phyloP scores from a whole-genome alignment of 2,113 vertebrate species.

The Phyllopteryx taeniolatus region DNA sequence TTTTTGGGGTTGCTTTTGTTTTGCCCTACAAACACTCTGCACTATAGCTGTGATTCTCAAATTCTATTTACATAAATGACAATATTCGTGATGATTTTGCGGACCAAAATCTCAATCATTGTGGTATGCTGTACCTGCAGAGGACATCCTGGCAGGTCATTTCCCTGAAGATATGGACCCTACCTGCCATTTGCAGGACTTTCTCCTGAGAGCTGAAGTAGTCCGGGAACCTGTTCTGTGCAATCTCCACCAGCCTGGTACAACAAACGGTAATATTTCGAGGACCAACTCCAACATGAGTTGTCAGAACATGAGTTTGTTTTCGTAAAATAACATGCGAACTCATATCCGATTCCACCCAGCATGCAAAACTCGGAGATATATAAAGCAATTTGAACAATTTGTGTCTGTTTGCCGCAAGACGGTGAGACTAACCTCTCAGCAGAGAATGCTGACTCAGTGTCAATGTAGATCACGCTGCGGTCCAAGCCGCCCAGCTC shows the following conservation, averaged over 20 bases:
- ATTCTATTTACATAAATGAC: background rate
- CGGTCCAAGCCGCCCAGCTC: conserved; percentile 76
- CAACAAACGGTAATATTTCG: background rate
- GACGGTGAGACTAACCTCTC: conserved; percentile 70
- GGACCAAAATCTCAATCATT: background rate
- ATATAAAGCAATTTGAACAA: background rate
- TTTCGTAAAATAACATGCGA: background rate
- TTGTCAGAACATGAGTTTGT: background rate
- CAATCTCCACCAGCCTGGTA: conserved; percentile 78
- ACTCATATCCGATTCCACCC: background rate
- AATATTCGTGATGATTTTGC: background rate
- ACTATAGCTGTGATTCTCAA: background rate
- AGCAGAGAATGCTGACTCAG: conserved; percentile 82
- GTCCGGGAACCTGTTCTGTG: conserved; percentile 73
- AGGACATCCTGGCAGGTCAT: conserved; percentile 79
- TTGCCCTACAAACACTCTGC: no score
- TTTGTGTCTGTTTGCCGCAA: background rate
- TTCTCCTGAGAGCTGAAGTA: conserved; percentile 76
- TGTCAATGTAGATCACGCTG: conserved; percentile 80
- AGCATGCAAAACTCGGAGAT: background rate
- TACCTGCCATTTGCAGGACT: conserved; percentile 71
- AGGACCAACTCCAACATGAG: background rate
- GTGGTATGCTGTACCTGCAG: conserved; percentile 62
- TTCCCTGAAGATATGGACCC: conserved; percentile 77
- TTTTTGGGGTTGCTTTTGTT: no score